Conservation (phyloP, 2,888 invertebrate species). For the Trissoscelio sp. region DNA sequence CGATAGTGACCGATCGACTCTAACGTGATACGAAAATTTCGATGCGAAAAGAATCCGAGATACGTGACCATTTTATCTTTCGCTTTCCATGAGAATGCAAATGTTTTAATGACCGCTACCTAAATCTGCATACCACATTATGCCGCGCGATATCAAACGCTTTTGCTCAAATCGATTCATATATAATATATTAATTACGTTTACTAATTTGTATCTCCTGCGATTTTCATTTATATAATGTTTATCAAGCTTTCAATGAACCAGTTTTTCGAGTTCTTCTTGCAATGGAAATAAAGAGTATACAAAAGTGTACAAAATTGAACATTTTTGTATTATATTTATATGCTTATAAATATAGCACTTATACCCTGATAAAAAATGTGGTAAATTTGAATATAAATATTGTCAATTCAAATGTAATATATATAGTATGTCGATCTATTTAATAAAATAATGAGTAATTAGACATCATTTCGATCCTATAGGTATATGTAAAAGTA, state of each 20-base stretch:
- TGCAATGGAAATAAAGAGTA: too few species aligned
- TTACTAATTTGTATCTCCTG: constrained; percentile 4
- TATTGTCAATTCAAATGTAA: too few species aligned
- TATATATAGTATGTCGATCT: too few species aligned
- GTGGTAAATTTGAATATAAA: too few species aligned
- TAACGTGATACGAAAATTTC: constrained; percentile 38
- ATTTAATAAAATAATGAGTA: too few species aligned
- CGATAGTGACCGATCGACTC: constrained; percentile 35
- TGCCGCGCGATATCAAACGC: not conserved
- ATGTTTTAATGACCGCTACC: constrained; percentile 29
- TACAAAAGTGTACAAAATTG: too few species aligned
- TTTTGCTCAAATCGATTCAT: not conserved
- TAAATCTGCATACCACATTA: constrained; percentile 13
- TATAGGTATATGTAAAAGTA: too few species aligned
- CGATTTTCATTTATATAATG: not conserved
- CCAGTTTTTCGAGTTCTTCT: constrained; percentile 2
- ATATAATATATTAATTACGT: constrained; percentile 20
- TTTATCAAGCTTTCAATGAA: not conserved
- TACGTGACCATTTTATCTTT: constrained; percentile 45
- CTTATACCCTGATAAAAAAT: too few species aligned
- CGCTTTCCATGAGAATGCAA: constrained; percentile 48
- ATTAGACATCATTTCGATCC: too few species aligned
- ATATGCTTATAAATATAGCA: too few species aligned
- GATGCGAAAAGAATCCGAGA: constrained; percentile 45
- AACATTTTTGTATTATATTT: too few species aligned